Percentiles rank a stretch among this genome's conserved stretches.
Evolutionary conservation across 1,140 invertebrate genomes (phyloP).

Genomic region (Cherax quadricarinatus): DNA sequence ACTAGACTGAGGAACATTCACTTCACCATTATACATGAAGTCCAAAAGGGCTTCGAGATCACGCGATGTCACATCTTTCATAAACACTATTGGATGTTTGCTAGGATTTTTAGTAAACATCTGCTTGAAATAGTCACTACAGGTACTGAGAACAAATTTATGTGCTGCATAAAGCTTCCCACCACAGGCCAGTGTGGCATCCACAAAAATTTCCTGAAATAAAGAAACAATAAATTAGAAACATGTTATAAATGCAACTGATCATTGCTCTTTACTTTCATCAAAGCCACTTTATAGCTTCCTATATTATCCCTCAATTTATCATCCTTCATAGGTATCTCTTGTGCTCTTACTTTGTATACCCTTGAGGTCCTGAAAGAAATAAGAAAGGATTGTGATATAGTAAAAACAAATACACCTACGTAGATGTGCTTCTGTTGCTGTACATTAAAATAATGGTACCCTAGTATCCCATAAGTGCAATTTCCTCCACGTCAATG

Average conservation of each 20-base stretch:
- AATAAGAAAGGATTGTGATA: too few species aligned
- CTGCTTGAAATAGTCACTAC: constrained; percentile 91
- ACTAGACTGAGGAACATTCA: constrained; percentile 89
- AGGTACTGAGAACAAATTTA: constrained; percentile 83
- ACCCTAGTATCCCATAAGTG: too few species aligned
- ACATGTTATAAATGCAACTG: not conserved
- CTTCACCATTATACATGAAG: constrained; percentile 97
- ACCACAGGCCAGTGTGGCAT: constrained; percentile 73
- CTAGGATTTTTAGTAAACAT: constrained; percentile 92
- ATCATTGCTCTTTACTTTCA: not conserved
- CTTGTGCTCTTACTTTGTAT: too few species aligned
- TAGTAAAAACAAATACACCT: too few species aligned
- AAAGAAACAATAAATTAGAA: constrained; percentile 27
- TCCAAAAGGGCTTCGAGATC: constrained; percentile 92
- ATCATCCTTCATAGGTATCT: too few species aligned
- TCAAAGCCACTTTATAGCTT: too few species aligned
- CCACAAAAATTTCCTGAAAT: constrained; percentile 73
- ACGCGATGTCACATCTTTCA: constrained; percentile 89
- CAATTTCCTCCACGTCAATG: too few species aligned
- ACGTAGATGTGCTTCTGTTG: too few species aligned
- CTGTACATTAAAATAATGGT: too few species aligned
- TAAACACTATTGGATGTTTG: constrained; percentile 89
- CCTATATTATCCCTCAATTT: too few species aligned
- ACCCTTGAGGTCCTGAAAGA: too few species aligned
- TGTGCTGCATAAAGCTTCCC: constrained; percentile 73